Evolutionary conservation across 2,113 vertebrate species (phyloP).

Genomic region (Jaculus jaculus): DNA sequence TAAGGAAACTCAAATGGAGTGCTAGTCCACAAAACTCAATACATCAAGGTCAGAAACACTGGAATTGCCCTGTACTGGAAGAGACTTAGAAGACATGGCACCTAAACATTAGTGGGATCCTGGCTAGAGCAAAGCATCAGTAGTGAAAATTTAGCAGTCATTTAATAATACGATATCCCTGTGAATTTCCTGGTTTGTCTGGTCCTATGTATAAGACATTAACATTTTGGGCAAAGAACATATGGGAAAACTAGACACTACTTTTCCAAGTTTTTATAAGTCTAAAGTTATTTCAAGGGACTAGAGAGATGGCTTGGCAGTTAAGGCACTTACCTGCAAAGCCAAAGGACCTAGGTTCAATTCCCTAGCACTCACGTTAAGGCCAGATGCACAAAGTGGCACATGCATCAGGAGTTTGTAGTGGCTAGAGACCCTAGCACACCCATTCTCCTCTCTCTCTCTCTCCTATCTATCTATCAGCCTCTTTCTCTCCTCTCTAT

Average conservation of each 20-base stretch:
- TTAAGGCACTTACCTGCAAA: too few relatives aligned
- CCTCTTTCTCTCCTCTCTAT: too few relatives aligned
- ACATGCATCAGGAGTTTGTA: too few relatives aligned
- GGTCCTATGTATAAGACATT: not conserved
- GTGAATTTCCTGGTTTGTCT: not conserved
- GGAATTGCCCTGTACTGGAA: too few relatives aligned
- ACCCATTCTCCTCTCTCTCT: too few relatives aligned
- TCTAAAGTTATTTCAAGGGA: constrained; percentile 17
- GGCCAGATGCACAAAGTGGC: too few relatives aligned
- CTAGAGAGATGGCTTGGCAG: too few relatives aligned
- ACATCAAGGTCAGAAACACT: not conserved
- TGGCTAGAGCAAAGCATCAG: not conserved
- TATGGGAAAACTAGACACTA: not conserved
- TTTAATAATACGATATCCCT: fast-evolving
- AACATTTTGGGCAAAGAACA: not conserved
- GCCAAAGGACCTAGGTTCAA: too few relatives aligned
- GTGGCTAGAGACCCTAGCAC: too few relatives aligned
- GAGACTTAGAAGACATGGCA: not conserved
- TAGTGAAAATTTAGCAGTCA: not conserved
- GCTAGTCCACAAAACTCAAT: not conserved
- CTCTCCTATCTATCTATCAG: too few relatives aligned
- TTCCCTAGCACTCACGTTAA: too few relatives aligned
- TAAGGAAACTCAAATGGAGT: not conserved
- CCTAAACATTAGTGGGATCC: not conserved
- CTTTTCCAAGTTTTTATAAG: constrained; percentile 13